phyloP scores from a whole-genome alignment of 2,888 invertebrate genomes.

The Arge pagana region DNA sequence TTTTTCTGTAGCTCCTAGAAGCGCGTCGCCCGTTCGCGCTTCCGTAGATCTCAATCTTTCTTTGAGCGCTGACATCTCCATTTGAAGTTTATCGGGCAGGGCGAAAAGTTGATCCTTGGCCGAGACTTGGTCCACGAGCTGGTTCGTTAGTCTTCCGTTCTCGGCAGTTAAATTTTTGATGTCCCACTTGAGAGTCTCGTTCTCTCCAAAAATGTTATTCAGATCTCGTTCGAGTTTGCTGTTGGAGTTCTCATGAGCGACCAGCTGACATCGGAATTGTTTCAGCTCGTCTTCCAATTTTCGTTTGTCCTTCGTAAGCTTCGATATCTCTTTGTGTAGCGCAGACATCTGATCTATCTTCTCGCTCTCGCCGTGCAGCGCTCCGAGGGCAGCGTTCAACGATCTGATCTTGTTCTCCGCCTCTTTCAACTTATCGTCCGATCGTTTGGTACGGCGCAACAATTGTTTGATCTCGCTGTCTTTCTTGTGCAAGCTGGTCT shows the following conservation, averaged over 20 bases:
- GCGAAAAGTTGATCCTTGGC: conserved; percentile 15
- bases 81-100: conserved; percentile 23
- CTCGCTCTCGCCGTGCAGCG: conserved; percentile 30
- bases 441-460: conserved; percentile 25
- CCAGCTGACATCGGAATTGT: conserved; percentile 30
- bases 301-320: conserved; percentile 31
- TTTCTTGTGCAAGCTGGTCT: conserved; percentile 23
- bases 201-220: conserved; percentile 29
- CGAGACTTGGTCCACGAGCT: conserved; percentile 8
- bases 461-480: conserved; percentile 28
- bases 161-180: conserved; percentile 25
- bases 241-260: conserved; percentile 30
- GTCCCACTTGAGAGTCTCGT: conserved; percentile 29
- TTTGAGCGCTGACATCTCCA: conserved; percentile 20
- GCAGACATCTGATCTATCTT: conserved; percentile 32
- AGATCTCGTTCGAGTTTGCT: conserved; percentile 34
- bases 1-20: conserved; percentile 9
- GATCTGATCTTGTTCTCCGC: conserved; percentile 26
- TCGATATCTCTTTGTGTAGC: conserved; percentile 32
- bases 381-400: conserved; percentile 28
- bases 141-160: conserved; percentile 26
- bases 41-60: conserved; percentile 1
- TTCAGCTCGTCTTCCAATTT: conserved; percentile 30
- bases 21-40: background rate
- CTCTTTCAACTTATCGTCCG: conserved; percentile 27